A percentile compares a stretch with the other conserved stretches of the same genome.
Conservation (phyloP, 2,888 invertebrate species). For the Nemapogon koenigi region DNA sequence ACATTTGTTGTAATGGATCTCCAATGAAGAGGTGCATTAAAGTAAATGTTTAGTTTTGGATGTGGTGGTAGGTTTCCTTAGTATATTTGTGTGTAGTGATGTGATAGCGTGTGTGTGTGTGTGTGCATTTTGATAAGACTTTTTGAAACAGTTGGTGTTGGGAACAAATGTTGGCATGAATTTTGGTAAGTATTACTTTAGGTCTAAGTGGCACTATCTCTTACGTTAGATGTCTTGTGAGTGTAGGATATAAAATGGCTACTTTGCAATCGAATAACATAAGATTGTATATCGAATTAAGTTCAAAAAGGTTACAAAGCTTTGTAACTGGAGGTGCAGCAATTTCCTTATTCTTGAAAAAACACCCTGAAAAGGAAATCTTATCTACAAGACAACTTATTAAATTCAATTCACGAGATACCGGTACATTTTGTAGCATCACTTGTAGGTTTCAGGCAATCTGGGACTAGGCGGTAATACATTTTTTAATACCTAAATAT, state of each 20-base stretch:
- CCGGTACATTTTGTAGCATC: neutral
- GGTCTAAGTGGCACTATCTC: slow-evolving; percentile 22
- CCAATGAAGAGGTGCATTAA: slow-evolving; percentile 30
- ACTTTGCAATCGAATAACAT: neutral
- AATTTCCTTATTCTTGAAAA: slow-evolving; percentile 4
- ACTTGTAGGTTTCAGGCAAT: slow-evolving; percentile 14
- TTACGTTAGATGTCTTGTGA: neutral
- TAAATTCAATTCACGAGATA: slow-evolving; percentile 8
- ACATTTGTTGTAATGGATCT: slow-evolving; percentile 11
- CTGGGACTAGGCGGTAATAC: slow-evolving; percentile 27
- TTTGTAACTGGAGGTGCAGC: slow-evolving; percentile 6
- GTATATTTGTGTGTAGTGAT: slow-evolving; percentile 25
- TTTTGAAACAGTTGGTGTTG: slow-evolving; percentile 52
- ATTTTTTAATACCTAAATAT: slow-evolving; percentile 13
- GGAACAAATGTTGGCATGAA: slow-evolving; percentile 47
- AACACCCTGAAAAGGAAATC: slow-evolving; percentile 6
- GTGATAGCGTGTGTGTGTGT: slow-evolving; percentile 34
- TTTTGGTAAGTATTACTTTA: slow-evolving; percentile 46
- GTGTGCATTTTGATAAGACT: slow-evolving; percentile 31
- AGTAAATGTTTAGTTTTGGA: slow-evolving; percentile 30
- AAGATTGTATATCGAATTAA: too few relatives aligned
- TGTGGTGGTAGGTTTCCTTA: slow-evolving; percentile 34
- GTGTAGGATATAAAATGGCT: neutral
- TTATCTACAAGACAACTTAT: slow-evolving; percentile 7
- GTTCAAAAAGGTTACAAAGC: slow-evolving; percentile 3